Base-by-base conservation (phyloP, 2,888 invertebrate genomes). In the Chrysolina americana region DNA sequence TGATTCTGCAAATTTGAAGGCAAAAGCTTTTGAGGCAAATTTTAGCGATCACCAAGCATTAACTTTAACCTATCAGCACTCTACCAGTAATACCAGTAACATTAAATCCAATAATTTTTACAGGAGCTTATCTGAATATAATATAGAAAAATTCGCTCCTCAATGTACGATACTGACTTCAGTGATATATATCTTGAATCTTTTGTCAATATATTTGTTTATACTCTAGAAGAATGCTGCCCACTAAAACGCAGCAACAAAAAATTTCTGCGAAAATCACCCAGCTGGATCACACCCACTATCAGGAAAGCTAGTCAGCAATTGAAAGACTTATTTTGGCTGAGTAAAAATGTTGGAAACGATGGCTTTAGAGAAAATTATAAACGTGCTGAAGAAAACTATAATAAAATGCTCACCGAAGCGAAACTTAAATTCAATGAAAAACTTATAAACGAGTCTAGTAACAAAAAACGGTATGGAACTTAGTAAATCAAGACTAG, bases 161-260 rank as follows among this genome's bases (percentile, higher is more conserved):
- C 23, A 28, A 62, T 62, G 62, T 11, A 13, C 5, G 36, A 13
- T 28, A 5, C 62, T 62, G 5, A 62, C 62, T 62, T 36, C 13
- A 62, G 62, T 28, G 62, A 62, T 13, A 62, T 62, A 6, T 28
- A 62, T 62, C 0, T 62, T 13, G 62, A 62, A 15, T 62, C 28
- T 62, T 62, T 62, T 13, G 9, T 62, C 0, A 62, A 62, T 10
- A 62, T 62, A 28, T 62, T 62, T 17, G 62, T 62, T 23, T 62
- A 23, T 28, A 0, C 28, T 62, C 10, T 62, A 28, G 62, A 62
- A 23, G 13, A 28, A 13, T 62, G 62, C 62, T 62, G 62, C 15
- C 62, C 62, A 2, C 62, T 62, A 3, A 62, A 62, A 62, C 28
- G 8, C 1, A 2, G 62, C 62, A 36, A 5, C 15, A 5, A 5